These are phyloP conservation scores for Chrysomela aeneicollis DNA, from an alignment of 2,888 invertebrate species.

Conservation along the genomic window DNA sequence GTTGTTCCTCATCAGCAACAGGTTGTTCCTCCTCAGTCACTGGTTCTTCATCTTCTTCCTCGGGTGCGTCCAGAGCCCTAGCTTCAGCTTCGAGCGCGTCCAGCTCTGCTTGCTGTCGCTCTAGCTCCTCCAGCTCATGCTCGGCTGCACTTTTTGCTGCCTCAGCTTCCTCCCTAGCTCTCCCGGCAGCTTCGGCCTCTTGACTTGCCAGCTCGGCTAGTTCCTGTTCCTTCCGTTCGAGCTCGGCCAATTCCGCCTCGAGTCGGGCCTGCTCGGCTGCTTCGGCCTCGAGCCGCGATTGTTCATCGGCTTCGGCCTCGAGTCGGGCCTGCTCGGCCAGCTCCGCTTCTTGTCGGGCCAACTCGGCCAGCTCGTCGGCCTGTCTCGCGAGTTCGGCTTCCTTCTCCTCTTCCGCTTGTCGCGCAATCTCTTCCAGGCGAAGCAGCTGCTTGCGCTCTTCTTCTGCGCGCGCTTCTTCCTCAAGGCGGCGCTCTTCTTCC, in stretches of 20 bases:
- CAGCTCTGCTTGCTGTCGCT: conserved; percentile 52
- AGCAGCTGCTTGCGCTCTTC: conserved; percentile 63
- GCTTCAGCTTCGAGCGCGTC: conserved; percentile 53
- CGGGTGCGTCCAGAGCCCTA: conserved; percentile 52
- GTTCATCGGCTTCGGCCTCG: conserved; percentile 66
- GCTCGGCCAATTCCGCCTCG: conserved; percentile 62
- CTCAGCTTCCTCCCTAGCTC: conserved; percentile 68
- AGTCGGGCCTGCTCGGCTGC: conserved; percentile 65
- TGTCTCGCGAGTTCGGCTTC: conserved; percentile 75
- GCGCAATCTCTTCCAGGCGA: conserved; percentile 68
- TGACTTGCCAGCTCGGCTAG: conserved; percentile 66
- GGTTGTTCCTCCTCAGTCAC: conserved; percentile 62
- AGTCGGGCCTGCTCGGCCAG: conserved; percentile 67
- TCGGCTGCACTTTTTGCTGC: conserved; percentile 65
- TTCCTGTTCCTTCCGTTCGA: conserved; percentile 66
- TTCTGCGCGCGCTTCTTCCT: conserved; percentile 58
- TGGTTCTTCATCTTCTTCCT: conserved; percentile 58
- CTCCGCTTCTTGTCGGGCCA: conserved; percentile 70
- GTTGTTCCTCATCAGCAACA: conserved; percentile 57
- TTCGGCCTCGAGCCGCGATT: conserved; percentile 67
- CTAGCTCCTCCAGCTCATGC: conserved; percentile 53
- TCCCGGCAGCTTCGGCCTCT: conserved; percentile 57
- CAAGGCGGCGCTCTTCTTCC: conserved; percentile 63
- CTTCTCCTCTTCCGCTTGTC: conserved; percentile 69
- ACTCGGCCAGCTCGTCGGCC: conserved; percentile 61